Percentiles rank a stretch among this genome's conserved stretches.
Conservation (phyloP, 2,113 vertebrate genomes). For the Suncus etruscus region DNA sequence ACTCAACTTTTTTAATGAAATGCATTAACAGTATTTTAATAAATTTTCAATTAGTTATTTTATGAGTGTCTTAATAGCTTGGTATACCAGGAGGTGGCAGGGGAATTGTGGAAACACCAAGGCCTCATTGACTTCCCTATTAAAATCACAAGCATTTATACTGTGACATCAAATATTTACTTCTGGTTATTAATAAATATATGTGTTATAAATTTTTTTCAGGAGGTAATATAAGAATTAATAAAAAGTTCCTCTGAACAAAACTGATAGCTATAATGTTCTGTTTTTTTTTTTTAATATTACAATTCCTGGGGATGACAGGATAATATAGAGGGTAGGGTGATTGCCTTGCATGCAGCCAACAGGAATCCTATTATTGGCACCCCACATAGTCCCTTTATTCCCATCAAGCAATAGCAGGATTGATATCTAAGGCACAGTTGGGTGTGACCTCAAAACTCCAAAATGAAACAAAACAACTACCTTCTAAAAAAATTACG, state of each 20-base stretch:
- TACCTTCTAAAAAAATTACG: not conserved
- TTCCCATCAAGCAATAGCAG: too few species aligned
- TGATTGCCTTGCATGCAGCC: too few species aligned
- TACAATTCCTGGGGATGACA: not conserved
- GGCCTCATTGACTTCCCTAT: not conserved
- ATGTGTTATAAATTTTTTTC: constrained; percentile 22
- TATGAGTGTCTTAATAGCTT: not conserved
- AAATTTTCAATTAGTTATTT: not conserved
- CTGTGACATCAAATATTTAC: not conserved
- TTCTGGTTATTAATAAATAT: constrained; percentile 56
- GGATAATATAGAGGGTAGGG: too few species aligned
- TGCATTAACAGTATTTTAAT: constrained; percentile 55
- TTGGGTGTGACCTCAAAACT: too few species aligned
- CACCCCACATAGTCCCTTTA: too few species aligned
- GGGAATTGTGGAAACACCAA: not conserved
- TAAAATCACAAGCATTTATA: constrained; percentile 2
- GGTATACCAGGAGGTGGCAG: not conserved
- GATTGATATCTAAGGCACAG: too few species aligned
- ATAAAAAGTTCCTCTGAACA: constrained; percentile 3
- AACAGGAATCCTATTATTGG: too few species aligned
- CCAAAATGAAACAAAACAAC: too few species aligned
- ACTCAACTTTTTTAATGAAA: not conserved
- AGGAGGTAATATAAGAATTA: constrained; percentile 24
- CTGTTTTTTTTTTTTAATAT: not conserved
- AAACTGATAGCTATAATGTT: not conserved